phyloP scores from a whole-genome alignment of 2,888 invertebrate genomes.

The Nowickia ferox region DNA sequence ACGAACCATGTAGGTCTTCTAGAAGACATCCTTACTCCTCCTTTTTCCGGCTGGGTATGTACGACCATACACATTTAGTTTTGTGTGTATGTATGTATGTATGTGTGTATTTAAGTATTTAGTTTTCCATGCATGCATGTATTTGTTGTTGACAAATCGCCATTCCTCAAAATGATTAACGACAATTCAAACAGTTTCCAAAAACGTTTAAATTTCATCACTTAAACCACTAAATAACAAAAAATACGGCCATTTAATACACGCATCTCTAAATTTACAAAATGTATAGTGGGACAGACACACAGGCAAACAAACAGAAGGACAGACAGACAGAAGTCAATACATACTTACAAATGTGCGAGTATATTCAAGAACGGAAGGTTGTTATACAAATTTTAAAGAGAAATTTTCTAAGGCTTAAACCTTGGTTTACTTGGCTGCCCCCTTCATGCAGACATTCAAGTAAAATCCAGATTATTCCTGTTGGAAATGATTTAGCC shows the following conservation, averaged over 20 bases:
- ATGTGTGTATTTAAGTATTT: constrained; percentile 32
- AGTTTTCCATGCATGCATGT: constrained; percentile 58
- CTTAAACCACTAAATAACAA: constrained; percentile 42
- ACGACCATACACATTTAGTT: not conserved
- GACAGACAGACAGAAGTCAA: not conserved
- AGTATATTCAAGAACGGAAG: not conserved
- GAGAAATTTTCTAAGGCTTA: too few relatives aligned
- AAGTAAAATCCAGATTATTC: too few relatives aligned
- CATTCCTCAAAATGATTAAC: constrained; percentile 73
- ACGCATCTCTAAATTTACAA: constrained; percentile 45
- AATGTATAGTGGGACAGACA: not conserved
- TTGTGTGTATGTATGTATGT: too few relatives aligned
- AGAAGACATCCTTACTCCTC: too few relatives aligned
- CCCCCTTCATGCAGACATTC: too few relatives aligned
- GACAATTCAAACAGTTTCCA: constrained; percentile 70
- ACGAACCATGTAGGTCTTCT: too few relatives aligned
- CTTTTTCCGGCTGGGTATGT: too few relatives aligned
- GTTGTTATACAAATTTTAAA: constrained; percentile 10
- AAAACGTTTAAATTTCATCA: constrained; percentile 68
- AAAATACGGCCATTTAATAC: constrained; percentile 42
- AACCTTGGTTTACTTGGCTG: too few relatives aligned
- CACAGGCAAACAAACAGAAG: not conserved
- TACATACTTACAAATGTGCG: not conserved
- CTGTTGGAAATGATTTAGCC: too few relatives aligned
- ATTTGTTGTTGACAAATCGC: constrained; percentile 74